phyloP scores from a whole-genome alignment of 2,888 invertebrate genomes.

The Eulithis prunata region DNA sequence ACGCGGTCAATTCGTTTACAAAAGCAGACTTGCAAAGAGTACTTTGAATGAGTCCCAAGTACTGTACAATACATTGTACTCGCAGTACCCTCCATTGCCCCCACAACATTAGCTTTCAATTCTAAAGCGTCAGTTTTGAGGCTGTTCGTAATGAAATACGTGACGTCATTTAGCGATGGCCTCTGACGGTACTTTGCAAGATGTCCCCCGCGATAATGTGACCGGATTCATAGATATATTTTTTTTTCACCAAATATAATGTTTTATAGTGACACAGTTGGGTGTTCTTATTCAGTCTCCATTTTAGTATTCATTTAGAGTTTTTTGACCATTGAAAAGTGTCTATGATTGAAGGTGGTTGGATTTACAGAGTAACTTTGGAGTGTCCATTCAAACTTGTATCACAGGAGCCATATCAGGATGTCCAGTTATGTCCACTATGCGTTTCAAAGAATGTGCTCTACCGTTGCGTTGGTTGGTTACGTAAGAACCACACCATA shows the following conservation, averaged over 20 bases:
- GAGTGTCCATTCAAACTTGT: no score
- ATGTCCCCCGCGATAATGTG: slow-evolving; percentile 59
- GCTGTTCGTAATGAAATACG: slow-evolving; percentile 77
- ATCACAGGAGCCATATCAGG: no score
- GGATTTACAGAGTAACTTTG: no score
- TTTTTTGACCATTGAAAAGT: no score
- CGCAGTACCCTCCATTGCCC: slow-evolving; percentile 41
- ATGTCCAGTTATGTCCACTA: no score
- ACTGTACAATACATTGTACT: slow-evolving; percentile 15
- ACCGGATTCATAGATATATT: slow-evolving; percentile 26
- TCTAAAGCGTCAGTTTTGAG: slow-evolving; percentile 67
- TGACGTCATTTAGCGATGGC: slow-evolving; percentile 73
- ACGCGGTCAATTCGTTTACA: background rate
- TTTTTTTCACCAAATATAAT: slow-evolving; percentile 32
- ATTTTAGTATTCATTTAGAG: no score
- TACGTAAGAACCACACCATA: no score
- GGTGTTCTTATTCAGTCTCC: slow-evolving; percentile 17
- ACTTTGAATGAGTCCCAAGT: background rate
- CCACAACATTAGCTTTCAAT: slow-evolving; percentile 66
- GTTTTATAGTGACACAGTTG: slow-evolving; percentile 26
- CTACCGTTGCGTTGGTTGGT: no score
- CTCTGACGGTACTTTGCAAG: slow-evolving; percentile 66
- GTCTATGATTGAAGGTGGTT: no score
- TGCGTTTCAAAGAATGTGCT: no score
- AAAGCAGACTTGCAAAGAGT: background rate